These are phyloP conservation scores for Sicus ferrugineus DNA, from an alignment of 2,888 invertebrate species.

Conservation along the genomic window DNA sequence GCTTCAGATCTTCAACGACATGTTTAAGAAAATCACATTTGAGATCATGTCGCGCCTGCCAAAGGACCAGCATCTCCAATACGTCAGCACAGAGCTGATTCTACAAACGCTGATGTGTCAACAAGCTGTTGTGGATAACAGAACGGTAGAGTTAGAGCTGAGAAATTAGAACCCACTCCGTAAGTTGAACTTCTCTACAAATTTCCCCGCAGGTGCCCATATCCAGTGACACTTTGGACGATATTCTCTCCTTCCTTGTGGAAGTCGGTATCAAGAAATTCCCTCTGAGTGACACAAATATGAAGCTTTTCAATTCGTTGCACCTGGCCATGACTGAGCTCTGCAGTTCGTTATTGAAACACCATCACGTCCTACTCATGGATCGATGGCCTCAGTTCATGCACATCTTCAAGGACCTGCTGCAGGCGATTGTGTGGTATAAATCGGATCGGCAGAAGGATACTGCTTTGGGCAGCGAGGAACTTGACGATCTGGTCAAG, in stretches of 20 bases:
- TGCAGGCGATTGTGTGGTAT: slow-evolving; percentile 60
- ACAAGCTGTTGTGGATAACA: slow-evolving; percentile 52
- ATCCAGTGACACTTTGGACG: slow-evolving; percentile 56
- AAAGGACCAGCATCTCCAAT: slow-evolving; percentile 41
- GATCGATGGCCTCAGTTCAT: slow-evolving; percentile 60
- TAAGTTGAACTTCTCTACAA: background rate
- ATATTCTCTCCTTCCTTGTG: slow-evolving; percentile 55
- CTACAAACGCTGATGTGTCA: slow-evolving; percentile 53
- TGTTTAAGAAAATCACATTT: slow-evolving; percentile 57
- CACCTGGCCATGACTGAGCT: slow-evolving; percentile 52
- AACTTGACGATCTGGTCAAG: slow-evolving; percentile 56
- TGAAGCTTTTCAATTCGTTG: slow-evolving; percentile 48
- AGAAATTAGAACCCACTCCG: background rate
- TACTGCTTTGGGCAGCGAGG: slow-evolving; percentile 48
- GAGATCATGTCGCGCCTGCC: slow-evolving; percentile 49
- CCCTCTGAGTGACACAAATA: slow-evolving; percentile 47
- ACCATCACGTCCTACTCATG: slow-evolving; percentile 51
- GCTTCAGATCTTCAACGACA: slow-evolving; percentile 60
- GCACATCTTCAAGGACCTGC: slow-evolving; percentile 56
- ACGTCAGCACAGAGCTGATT: slow-evolving; percentile 43
- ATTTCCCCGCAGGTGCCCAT: slow-evolving; percentile 48
- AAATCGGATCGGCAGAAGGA: slow-evolving; percentile 57
- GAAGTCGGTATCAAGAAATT: slow-evolving; percentile 58
- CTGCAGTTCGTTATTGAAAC: slow-evolving; percentile 51
- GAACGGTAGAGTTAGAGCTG: slow-evolving; percentile 44